Base-by-base conservation (phyloP, 1,140 invertebrate genomes). In the Macrotrachela quadricornifera region DNA sequence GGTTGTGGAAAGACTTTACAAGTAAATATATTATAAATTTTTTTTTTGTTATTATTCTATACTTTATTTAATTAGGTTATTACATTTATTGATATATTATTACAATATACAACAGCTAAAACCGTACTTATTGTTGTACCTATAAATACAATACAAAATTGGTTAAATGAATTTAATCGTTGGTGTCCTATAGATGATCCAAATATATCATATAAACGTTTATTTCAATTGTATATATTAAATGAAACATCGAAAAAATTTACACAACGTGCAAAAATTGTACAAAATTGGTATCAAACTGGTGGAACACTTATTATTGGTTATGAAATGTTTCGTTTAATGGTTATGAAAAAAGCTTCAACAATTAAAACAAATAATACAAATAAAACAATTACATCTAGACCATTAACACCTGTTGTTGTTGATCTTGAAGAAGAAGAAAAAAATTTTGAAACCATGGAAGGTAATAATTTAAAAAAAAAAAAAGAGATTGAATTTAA, bases 111-210 rank as follows among this genome's bases (percentile, higher is more conserved):
- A 0, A 75, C 75, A n/a, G 81, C 82, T 9, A 83, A 79, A 63
- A 83, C 80, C 37, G 85, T 95, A 6, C 69, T 97, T 10, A 86
- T 87, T 62, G 94, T 99, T 58, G 92, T 96, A 75, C 92, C 92
- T 0, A 94, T 97, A 51, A 99, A 99, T 71, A 96, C 91, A 1
- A 72, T 97, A 39, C 90, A 97, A 71, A 97, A 99, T 73, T 97
- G 92, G 92, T 69, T 88, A 56, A 79, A 82, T 4, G 92, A 99
- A 67, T 96, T 92, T 63, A 91, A 96, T 63, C 85, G 86, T 78
- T 97, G 90, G 88, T 65, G 85, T 46, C 85, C 85, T 4, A 68
- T 74, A 21, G 71, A 72, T 49, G 46, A 50, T 30, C 47, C 53
- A 2, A 54, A 57, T 11, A 54, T 58, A 18, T 38, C 60, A 10